These are phyloP conservation scores for Meghimatium bilineatum DNA, from an alignment of 2,888 invertebrate genomes.

Conservation along the genomic window DNA sequence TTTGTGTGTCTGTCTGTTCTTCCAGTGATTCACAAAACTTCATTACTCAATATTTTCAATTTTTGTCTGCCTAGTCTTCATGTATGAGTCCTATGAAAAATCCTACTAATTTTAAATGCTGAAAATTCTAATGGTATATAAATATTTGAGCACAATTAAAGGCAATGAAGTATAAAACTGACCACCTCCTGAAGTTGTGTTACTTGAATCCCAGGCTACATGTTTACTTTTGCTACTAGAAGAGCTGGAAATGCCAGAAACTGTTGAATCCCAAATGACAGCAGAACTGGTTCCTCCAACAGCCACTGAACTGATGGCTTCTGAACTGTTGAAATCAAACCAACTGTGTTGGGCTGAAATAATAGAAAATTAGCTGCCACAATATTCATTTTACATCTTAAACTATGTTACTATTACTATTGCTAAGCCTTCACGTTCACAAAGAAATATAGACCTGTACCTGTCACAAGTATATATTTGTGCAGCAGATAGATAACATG, in stretches of 20 bases:
- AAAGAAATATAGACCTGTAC: no score
- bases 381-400: neutral
- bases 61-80: no score
- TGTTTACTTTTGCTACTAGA: neutral
- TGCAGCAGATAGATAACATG: no score
- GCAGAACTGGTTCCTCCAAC: slow-evolving; percentile 21
- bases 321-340: slow-evolving; percentile 55
- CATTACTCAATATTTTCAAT: no score
- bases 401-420: neutral
- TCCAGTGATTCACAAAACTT: no score
- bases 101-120: neutral
- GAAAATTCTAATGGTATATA: neutral
- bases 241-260: slow-evolving; percentile 37
- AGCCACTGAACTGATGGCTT: slow-evolving; percentile 28
- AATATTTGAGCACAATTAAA: neutral
- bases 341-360: slow-evolving; percentile 51
- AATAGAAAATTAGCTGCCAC: neutral
- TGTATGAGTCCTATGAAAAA: no score
- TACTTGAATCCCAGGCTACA: slow-evolving; percentile 14
- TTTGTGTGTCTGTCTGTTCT: no score
- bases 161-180: neutral
- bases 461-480: no score
- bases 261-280: slow-evolving; percentile 55
- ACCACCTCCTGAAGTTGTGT: slow-evolving; percentile 17
- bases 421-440: no score